A percentile compares a stretch with the other conserved stretches of the same genome.
Conservation (phyloP, 2,888 invertebrate genomes). For the Hydrotaea cyrtoneurina region DNA sequence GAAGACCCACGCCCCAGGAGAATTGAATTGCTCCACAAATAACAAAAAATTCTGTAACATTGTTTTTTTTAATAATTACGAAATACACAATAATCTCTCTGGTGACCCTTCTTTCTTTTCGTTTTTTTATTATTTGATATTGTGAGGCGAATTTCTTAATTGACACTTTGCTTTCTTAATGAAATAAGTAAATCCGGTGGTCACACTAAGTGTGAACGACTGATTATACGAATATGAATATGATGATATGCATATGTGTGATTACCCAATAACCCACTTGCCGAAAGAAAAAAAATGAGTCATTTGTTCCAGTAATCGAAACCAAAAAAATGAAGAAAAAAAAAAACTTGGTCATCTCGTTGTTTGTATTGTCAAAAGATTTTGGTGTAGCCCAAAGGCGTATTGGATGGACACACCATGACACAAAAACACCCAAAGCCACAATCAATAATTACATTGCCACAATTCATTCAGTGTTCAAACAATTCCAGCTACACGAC, state of each 20-base stretch:
- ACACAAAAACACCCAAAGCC: not conserved
- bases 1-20: no score
- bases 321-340: not conserved
- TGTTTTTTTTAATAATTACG: no score
- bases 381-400: not conserved
- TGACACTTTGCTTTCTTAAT: slow-evolving; percentile 9
- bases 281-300: not conserved
- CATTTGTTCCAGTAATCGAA: not conserved
- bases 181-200: not conserved
- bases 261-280: not conserved
- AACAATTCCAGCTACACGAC: not conserved
- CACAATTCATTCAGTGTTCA: not conserved
- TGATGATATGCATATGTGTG: not conserved
- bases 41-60: no score
- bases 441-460: not conserved
- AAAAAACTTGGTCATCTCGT: not conserved
- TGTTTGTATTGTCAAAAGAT: not conserved
- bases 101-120: no score
- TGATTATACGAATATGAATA: not conserved
- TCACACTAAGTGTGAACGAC: not conserved
- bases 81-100: no score
- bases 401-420: not conserved
- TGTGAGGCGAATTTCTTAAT: no score
- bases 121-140: no score
- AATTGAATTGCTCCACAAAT: no score